Evolutionary conservation across 2,113 vertebrate species (phyloP), one percentile per base, ranked within the genome.

Genomic region (Anguilla rostrata): DNA sequence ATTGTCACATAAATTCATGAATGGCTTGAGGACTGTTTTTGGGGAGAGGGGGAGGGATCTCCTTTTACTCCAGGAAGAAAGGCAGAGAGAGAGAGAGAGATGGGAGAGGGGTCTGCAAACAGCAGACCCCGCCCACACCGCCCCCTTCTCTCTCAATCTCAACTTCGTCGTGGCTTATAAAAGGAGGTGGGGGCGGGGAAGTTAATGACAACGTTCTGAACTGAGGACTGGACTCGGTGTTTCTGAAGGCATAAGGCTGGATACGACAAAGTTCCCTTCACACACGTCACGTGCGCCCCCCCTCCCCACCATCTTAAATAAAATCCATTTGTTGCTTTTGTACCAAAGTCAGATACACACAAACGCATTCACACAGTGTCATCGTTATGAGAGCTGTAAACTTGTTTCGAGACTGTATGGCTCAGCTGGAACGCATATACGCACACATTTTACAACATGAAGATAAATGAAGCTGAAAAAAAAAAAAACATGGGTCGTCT

Each of bases 261-360:
- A 90, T 88, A 87, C 46, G 85, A 85, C 39, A 66, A 71, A 49
- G 79, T 66, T 78, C 39, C 82, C 82, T 81, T 87, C 86, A 34
- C 80, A 85, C 79, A 82, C 41, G 49, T 83, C 82, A 63, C 57
- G 82, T 83, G 88, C 56, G 75, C 57, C 63, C 46, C 78, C 83
- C 83, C 41, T 18, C 40, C 82, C 56, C 83, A 57, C 29, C 53
- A n/a, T 34, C 63, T 84, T 46, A 75, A 85, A 83, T 46, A 43
- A 78, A 71, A 85, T 20, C 60, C 40, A 18, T 84, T 86, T 89
- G 89, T 87, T 89, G 84, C 86, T 90, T 89, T 87, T 89, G 88
- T 75, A 88, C 71, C 87, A 40, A 83, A 86, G 79, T 78, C 60
- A 53, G 60, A 46, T 79, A 40, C 34, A 85, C 87, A 82, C 46